Conservation (phyloP, 2,113 vertebrate species). For the Dendrocopos noguchii region DNA sequence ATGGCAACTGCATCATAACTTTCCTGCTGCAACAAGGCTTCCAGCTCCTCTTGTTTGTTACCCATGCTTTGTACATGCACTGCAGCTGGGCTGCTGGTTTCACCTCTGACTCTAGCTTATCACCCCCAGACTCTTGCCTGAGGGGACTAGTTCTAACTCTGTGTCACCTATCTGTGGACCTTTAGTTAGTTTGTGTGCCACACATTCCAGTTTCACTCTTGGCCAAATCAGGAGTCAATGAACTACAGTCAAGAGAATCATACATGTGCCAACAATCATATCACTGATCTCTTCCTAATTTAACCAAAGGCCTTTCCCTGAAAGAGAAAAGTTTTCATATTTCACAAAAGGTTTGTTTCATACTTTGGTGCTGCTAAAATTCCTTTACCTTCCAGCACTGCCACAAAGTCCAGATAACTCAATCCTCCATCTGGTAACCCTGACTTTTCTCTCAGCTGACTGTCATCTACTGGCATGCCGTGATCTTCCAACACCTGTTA, state of each 20-base stretch:
- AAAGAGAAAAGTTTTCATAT: neutral
- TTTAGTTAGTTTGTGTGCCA: neutral
- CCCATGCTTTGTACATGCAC: too few relatives aligned
- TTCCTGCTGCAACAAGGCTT: too few relatives aligned
- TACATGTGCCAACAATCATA: neutral
- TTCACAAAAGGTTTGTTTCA: neutral
- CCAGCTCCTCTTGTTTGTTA: too few relatives aligned
- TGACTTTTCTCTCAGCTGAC: constrained; percentile 31
- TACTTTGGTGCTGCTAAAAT: neutral
- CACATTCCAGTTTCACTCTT: neutral
- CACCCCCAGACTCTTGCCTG: too few relatives aligned
- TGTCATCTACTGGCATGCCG: constrained; percentile 58
- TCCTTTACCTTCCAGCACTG: constrained; percentile 61
- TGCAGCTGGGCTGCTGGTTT: too few relatives aligned
- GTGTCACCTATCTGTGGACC: neutral
- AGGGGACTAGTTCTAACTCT: neutral
- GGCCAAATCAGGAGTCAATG: neutral
- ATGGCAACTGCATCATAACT: too few relatives aligned
- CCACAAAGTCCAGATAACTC: constrained; percentile 62
- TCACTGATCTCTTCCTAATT: neutral
- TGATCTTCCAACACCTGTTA: constrained; percentile 62
- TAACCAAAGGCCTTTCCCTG: neutral
- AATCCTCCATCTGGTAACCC: constrained; percentile 53
- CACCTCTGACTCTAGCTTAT: too few relatives aligned
- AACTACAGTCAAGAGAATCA: neutral